phyloP scores from a whole-genome alignment of 1,140 invertebrate species.

The Lordiphosa mommai region DNA sequence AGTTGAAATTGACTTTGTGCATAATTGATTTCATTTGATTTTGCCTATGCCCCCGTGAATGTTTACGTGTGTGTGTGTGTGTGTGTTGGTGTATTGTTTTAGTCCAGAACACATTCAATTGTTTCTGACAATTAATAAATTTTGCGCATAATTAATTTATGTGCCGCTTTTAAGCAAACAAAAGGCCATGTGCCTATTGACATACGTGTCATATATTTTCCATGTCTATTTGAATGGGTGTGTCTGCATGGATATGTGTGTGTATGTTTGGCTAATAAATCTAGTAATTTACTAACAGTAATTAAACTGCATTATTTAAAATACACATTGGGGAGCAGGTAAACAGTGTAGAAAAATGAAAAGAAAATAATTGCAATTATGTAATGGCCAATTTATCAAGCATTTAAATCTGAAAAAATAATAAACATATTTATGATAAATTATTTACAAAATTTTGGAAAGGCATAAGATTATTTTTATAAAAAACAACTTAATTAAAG shows the following conservation, averaged over 20 bases:
- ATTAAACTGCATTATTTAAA: conserved; percentile 56
- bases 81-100: conserved; percentile 18
- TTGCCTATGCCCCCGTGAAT: not conserved
- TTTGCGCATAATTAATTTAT: conserved; percentile 66
- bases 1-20: conserved; percentile 54
- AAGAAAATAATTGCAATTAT: not conserved
- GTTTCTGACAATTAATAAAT: conserved; percentile 70
- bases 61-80: not conserved
- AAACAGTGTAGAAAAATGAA: conserved; percentile 2
- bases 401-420: not conserved
- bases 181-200: conserved; percentile 38
- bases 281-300: conserved; percentile 53
- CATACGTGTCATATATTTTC: conserved; percentile 30
- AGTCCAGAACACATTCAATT: conserved; percentile 44
- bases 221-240: not conserved
- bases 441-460: no score
- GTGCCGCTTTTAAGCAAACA: conserved; percentile 51
- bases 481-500: no score
- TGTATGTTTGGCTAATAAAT: conserved; percentile 44
- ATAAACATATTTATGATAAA: no score
- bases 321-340: conserved; percentile 9
- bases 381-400: not conserved
- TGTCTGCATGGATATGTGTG: not conserved
- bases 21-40: conserved; percentile 70
- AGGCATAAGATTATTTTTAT: no score